Evolutionary conservation across 2,113 vertebrate genomes (phyloP).

Genomic region (Saguinus midas): DNA sequence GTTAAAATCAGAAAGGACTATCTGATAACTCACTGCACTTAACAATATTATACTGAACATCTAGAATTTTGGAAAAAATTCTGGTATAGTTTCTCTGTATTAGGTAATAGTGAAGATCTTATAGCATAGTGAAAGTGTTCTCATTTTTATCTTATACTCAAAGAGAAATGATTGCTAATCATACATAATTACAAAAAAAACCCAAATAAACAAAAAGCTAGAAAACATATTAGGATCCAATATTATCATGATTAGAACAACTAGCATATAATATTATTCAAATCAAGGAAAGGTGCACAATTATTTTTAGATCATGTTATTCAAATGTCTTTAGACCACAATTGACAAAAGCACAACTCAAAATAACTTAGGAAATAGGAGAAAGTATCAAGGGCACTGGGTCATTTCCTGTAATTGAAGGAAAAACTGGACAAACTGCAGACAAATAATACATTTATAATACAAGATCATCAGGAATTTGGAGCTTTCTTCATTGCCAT

Average conservation of each 20-base stretch:
- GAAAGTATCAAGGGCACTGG: not conserved
- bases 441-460: not conserved
- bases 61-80: conserved; percentile 6
- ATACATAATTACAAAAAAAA: not conserved
- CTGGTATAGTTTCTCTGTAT: not conserved
- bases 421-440: not conserved
- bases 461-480: not conserved
- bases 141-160: not conserved
- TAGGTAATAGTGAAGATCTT: not conserved
- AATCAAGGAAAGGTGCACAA: not conserved
- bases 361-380: not conserved
- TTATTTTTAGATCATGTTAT: not conserved
- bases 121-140: not conserved
- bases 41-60: not conserved
- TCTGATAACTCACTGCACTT: not conserved
- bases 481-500: not conserved
- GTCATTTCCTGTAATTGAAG: not conserved
- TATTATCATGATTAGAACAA: not conserved
- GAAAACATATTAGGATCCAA: not conserved
- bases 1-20: conserved; percentile 66
- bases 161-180: not conserved
- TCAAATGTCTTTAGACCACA: not conserved
- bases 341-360: not conserved
- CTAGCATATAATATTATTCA: not conserved
- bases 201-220: not conserved